Percentiles rank a stretch among this genome's conserved stretches.
Evolutionary conservation across 2,113 vertebrate species (phyloP).

Genomic region (Seriola quinqueradiata): DNA sequence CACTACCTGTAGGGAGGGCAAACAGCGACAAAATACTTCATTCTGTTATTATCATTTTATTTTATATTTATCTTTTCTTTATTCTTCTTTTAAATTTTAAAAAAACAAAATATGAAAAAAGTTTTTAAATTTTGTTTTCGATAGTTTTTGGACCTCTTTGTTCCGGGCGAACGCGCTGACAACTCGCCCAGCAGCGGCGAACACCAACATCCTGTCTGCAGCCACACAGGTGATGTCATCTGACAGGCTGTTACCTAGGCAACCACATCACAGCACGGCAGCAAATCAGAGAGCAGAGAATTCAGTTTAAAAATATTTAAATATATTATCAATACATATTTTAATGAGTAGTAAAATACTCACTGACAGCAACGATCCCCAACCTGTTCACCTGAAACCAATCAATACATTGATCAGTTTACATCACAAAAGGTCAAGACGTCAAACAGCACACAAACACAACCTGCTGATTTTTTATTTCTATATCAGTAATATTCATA

Average conservation of each 20-base stretch:
- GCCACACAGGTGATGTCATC: conserved; percentile 92
- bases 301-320: neutral
- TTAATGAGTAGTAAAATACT: conserved; percentile 77
- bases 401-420: neutral
- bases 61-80: neutral
- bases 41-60: neutral
- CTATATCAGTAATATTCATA: too few species aligned
- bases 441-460: too few species aligned
- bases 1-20: conserved; percentile 85
- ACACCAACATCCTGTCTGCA: conserved; percentile 93
- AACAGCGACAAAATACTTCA: neutral
- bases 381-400: conserved; percentile 90
- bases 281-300: conserved; percentile 36
- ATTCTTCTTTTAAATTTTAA: neutral
- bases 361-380: conserved; percentile 95
- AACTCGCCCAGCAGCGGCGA: conserved; percentile 86
- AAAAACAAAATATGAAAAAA: neutral
- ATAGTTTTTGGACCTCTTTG: conserved; percentile 77
- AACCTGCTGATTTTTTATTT: too few species aligned
- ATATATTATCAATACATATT: too few species aligned
- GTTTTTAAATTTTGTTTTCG: too few species aligned
- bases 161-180: conserved; percentile 92
- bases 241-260: conserved; percentile 91
- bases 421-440: too few species aligned
- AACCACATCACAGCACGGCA: conserved; percentile 38